Evolutionary conservation across 2,113 vertebrate genomes (phyloP), one percentile per base, ranked within the genome.

Genomic region (Callaeas wilsoni): DNA sequence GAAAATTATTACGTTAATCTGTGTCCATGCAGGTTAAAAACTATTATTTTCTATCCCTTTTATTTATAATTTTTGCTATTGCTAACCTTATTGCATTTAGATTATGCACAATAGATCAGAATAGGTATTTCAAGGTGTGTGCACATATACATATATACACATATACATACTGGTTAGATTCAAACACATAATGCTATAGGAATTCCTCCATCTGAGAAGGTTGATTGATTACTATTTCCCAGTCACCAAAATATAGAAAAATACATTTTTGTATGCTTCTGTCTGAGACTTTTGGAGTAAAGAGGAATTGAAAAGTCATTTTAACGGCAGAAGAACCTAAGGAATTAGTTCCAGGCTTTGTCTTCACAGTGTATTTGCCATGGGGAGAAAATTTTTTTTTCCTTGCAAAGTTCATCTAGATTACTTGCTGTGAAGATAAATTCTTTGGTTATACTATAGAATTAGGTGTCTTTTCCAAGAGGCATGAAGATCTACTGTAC

Each of bases 111-210:
- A 57, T 1, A 69, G 35, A 50, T 57, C 47, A 76, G 33, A 64
- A 39, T 0, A 76, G 13, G 6, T 64, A 82, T 64, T 79, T 91
- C 68, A 86, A 87, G 44, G 12, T 52, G 33, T 18, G 7, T 39
- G 18, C n/a, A n/a, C 8, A 7, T 10, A 5, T 49, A 26, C 13
- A n/a, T 14, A 8, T 10, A 25, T 7, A 20, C 1, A n/a, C n/a
- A n/a, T n/a, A n/a, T n/a, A n/a, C n/a, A n/a, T n/a, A n/a, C n/a
- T 39, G 26, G 35, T 91, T 56, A 53, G 20, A 47, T 46, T 75
- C 35, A 71, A 84, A 89, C 6, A 74, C 30, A 53, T 23, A 80
- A 87, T 4, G 15, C 41, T 88, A 33, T 1, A 78, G 60, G 39
- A 89, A 89, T 32, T 32, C 29, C 15, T 70, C 23, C 19, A 41